These are phyloP conservation scores for Chamaea fasciata DNA, from an alignment of 2,113 vertebrate species.

Conservation along the genomic window DNA sequence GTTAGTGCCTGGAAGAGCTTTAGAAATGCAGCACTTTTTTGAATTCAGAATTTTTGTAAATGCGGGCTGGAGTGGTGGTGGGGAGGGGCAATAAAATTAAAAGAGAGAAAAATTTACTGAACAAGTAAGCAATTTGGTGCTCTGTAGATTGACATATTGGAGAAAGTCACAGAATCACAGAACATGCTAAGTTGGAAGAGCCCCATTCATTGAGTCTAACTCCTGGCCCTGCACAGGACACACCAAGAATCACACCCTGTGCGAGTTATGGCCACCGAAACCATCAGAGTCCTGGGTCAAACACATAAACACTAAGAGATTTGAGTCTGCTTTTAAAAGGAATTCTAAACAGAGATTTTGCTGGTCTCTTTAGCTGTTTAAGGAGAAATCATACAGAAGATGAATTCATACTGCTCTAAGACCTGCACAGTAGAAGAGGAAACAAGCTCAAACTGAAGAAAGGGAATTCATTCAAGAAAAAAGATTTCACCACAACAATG, in stretches of 20 bases:
- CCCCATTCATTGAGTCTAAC: not conserved
- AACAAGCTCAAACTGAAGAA: not conserved
- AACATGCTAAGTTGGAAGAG: not conserved
- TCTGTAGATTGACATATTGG: not conserved
- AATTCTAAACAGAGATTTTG: not conserved
- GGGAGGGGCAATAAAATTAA: rapidly evolving
- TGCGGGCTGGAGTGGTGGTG: rapidly evolving
- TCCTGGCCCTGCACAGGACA: not conserved
- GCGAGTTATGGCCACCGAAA: not conserved
- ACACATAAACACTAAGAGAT: not conserved
- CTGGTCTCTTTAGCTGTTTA: not conserved
- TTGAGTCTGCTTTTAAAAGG: not conserved
- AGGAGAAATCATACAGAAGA: not conserved
- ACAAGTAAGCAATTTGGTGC: not conserved
- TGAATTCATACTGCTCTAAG: not conserved
- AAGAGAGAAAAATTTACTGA: not conserved
- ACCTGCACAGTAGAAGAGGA: not conserved
- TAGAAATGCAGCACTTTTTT: not conserved
- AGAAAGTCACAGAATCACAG: not conserved
- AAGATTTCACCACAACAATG: not conserved
- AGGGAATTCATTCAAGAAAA: not conserved
- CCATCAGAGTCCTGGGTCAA: not conserved
- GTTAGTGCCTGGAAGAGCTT: not conserved
- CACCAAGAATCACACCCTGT: not conserved
- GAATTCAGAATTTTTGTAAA: not conserved